Conservation (phyloP, 2,113 vertebrate genomes). For the Crotalus tigris region DNA sequence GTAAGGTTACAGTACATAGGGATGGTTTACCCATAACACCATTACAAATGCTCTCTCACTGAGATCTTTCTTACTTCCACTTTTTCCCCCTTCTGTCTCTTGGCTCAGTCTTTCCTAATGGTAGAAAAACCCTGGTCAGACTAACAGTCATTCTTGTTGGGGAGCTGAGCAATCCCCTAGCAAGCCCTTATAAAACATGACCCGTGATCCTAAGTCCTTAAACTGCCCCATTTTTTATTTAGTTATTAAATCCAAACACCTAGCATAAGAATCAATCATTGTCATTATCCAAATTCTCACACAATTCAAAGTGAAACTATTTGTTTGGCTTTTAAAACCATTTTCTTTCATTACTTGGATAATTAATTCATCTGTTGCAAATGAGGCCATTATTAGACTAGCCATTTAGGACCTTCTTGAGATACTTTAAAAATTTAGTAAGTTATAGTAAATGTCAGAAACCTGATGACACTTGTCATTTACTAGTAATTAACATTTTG, state of each 20-base stretch:
- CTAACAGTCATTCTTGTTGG: background rate
- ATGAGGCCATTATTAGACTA: slow-evolving; percentile 19
- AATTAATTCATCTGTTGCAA: slow-evolving; percentile 41
- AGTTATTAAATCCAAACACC: background rate
- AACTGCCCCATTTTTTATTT: background rate
- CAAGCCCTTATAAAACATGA: too few species aligned
- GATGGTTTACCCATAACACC: too few species aligned
- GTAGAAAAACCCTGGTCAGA: background rate
- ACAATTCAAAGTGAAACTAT: background rate
- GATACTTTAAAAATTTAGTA: background rate
- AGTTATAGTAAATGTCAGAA: slow-evolving; percentile 7
- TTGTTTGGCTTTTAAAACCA: background rate
- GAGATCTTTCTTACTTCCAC: too few species aligned
- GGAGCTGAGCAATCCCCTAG: too few species aligned
- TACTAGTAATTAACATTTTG: slow-evolving; percentile 1
- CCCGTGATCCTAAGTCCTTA: too few species aligned
- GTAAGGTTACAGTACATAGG: too few species aligned
- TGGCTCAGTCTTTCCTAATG: background rate
- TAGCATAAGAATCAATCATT: background rate
- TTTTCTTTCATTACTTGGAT: slow-evolving; percentile 23
- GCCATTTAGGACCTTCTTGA: background rate
- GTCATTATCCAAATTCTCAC: background rate
- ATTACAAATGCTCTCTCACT: too few species aligned
- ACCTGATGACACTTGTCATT: background rate
- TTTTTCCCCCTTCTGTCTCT: too few species aligned